Base-by-base conservation (phyloP, 2,888 invertebrate genomes). In the Ophion obscuratus region DNA sequence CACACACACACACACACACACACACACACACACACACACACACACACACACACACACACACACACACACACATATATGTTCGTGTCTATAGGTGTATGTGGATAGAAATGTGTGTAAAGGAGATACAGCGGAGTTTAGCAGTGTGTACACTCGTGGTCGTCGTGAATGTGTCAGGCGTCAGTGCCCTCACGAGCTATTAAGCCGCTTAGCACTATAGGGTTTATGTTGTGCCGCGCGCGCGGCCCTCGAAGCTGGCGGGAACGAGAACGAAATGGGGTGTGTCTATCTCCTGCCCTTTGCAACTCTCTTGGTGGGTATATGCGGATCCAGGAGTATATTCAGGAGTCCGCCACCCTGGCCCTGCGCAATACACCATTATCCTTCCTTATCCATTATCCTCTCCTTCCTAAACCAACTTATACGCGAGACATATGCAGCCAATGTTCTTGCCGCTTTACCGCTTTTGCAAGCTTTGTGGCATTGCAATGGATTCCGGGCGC, bases 161-260 rank as follows among this genome's bases (percentile, higher is more conserved):
- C 82, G 88, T 89, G 91, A 91, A 92, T 91, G 91, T 91, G 93
- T 92, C 92, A 93, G 92, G 93, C 94, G 94, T 93, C 93, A 93
- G 90, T 93, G 92, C 92, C 92, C 93, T 91, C 91, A 88, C 91
- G 90, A 92, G 91, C 91, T 91, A 91, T 90, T 94, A 94, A 94
- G 94, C 94, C 89, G 93, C 94, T 94, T 93, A 94, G 91, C 91
- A 92, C 92, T 92, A 91, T 91, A 91, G 92, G 93, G 93, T 93
- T 94, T 94, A 93, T 90, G 92, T 91, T 92, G 90, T 91, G 92
- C 90, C 91, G 90, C 40, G 44, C 73, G 53, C 53, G 36, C 7
- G 91, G 86, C 83, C 40, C 40, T 83, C 77, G 80, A 83, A 83
- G 75, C 76, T 77, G 83, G 76, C 92, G 92, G 91, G 91, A 67